These are phyloP conservation scores for Atrichornis clamosus DNA, from an alignment of 2,113 vertebrate genomes.

Conservation along the genomic window DNA sequence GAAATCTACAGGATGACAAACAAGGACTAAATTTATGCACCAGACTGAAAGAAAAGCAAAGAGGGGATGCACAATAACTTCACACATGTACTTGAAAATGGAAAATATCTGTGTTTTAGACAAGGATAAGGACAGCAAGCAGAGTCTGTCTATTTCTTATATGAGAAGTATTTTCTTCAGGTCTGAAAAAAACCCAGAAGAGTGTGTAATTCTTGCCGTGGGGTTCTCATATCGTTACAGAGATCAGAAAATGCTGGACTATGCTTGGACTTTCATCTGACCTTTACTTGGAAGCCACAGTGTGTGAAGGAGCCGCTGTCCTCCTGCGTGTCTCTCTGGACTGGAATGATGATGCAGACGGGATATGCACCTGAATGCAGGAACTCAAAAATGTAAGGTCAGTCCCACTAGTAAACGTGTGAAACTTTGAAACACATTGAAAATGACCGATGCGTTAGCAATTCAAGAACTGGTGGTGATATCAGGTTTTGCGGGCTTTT, in stretches of 20 bases:
- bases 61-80: neutral
- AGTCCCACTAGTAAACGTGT: neutral
- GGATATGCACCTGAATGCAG: neutral
- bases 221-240: neutral
- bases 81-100: neutral
- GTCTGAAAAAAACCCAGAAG: neutral
- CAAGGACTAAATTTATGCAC: neutral
- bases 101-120: neutral
- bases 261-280: neutral
- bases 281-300: neutral
- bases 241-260: neutral
- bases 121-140: neutral
- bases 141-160: neutral
- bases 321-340: neutral
- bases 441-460: accelerated
- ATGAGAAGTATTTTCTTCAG: neutral
- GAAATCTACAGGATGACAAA: neutral
- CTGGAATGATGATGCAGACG: neutral
- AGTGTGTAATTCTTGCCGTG: neutral
- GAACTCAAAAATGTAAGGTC: neutral
- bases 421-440: neutral
- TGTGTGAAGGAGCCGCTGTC: neutral
- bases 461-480: neutral
- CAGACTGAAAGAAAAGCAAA: neutral
- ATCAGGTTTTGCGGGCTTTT: neutral